Percentiles rank a stretch among this genome's conserved stretches.
Conservation (phyloP, 2,113 vertebrate species). For the Opisthocomus hoazin region DNA sequence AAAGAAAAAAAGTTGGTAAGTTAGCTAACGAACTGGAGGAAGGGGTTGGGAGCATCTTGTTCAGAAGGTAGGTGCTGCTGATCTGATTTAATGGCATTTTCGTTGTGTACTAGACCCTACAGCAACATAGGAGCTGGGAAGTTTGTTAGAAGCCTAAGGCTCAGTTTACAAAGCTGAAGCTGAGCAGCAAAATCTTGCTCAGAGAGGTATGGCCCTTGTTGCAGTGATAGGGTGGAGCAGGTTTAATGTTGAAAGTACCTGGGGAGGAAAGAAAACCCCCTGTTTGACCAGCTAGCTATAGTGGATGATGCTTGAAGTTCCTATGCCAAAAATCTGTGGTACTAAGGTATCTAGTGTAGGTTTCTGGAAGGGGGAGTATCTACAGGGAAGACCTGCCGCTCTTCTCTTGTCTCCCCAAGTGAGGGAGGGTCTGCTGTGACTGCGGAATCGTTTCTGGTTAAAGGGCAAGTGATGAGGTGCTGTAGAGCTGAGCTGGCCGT, state of each 20-base stretch:
- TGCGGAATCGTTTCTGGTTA: not conserved
- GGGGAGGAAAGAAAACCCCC: rapidly evolving
- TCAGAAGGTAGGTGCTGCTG: not conserved
- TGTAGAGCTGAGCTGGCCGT: not conserved
- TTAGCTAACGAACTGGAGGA: not conserved
- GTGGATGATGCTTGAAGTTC: not conserved
- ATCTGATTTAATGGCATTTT: not conserved
- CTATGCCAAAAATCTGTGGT: rapidly evolving
- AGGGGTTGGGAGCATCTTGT: rapidly evolving
- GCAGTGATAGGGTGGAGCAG: not conserved
- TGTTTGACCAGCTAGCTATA: not conserved
- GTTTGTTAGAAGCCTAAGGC: not conserved
- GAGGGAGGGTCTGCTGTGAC: not conserved
- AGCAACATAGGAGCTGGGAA: no score
- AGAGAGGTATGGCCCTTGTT: not conserved
- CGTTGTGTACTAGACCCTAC: rapidly evolving
- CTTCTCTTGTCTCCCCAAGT: rapidly evolving
- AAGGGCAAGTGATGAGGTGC: not conserved
- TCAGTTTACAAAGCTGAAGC: not conserved
- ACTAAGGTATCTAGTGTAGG: not conserved
- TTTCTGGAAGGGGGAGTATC: not conserved
- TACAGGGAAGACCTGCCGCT: not conserved
- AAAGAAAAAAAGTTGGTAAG: no score
- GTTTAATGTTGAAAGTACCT: rapidly evolving
- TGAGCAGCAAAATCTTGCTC: not conserved